Base-by-base conservation (phyloP, 2,113 vertebrate genomes). In the Tylochromis polylepis region DNA sequence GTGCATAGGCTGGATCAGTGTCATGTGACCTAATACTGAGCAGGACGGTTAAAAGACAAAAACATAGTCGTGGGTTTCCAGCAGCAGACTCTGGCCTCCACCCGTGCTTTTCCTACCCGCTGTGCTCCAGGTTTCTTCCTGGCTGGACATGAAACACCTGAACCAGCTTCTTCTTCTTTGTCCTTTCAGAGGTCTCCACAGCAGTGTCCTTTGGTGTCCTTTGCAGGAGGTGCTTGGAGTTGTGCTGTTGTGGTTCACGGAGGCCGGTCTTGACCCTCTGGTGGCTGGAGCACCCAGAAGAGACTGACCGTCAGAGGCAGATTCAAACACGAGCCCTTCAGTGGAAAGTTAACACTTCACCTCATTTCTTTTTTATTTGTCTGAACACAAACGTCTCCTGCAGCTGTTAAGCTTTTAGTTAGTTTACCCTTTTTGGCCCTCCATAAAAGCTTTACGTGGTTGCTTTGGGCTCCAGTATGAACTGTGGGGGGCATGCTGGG, bases 341-440 rank as follows among this genome's bases (percentile, higher is more conserved):
- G 65, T 43, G 36, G 11, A 41, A 36, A 70, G 62, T 43, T 70
- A 1, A 9, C 12, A 70, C 36, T 43, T 43, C 11, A 43, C 11
- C 11, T 8, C 3, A 43, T 43, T 43, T 43, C 11, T 12, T 12
- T 43, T 43, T 43, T 43, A 43, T 8, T 11, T 41, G 38, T 7
- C 38, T 8, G 38, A 38, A 9, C 38, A 38, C 31, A 31, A 31
- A 31, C n/a, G n/a, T n/a, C n/a, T 34, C 29, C 59, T 62, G 59
- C 59, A 34, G 29, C 29, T 62, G 59, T 34, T 29, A 62, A 11
- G 29, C 59, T 29, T 34, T 34, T 20, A 34, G 59, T 34, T 62
- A 34, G 16, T 34, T 62, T 0, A 20, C 0, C 0, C 29, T 11
- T 62, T 34, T 34, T 62, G 29, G 2, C 0, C 29, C n/a, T 22